A percentile compares a stretch with the other conserved stretches of the same genome.
These are phyloP conservation scores for Colaptes auratus DNA, from an alignment of 2,113 vertebrate genomes.

Conservation along the genomic window DNA sequence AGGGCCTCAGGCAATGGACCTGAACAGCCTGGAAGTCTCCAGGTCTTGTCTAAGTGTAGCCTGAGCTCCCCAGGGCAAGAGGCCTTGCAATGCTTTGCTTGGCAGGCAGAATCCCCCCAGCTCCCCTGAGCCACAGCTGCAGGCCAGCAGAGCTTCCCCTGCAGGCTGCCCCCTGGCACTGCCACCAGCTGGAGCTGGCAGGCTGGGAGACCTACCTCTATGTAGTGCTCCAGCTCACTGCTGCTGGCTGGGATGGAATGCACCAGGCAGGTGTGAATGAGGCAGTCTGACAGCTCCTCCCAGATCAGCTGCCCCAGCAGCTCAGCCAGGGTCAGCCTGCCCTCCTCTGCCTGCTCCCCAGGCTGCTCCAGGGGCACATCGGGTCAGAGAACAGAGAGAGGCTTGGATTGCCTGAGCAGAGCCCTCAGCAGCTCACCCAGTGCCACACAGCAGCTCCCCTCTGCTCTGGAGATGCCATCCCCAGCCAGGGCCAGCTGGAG, in stretches of 20 bases:
- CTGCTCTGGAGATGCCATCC: background rate
- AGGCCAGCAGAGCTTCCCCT: background rate
- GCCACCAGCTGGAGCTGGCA: background rate
- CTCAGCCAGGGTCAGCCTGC: constrained; percentile 65
- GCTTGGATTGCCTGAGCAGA: background rate
- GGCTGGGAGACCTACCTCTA: constrained; percentile 75
- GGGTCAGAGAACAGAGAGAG: background rate
- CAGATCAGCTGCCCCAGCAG: constrained; percentile 89
- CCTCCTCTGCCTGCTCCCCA: constrained; percentile 34
- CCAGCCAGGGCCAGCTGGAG: background rate
- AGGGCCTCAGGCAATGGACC: background rate
- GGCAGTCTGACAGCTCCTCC: constrained; percentile 89
- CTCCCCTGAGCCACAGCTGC: background rate
- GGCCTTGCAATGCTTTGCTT: too few species aligned
- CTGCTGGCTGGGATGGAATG: constrained; percentile 92
- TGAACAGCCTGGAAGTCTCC: background rate
- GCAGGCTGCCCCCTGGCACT: background rate
- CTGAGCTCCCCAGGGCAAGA: background rate
- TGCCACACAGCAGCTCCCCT: background rate
- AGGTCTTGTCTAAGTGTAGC: background rate
- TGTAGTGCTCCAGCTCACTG: constrained; percentile 90
- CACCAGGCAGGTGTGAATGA: constrained; percentile 91
- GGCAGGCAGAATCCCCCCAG: too few species aligned
- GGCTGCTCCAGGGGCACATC: constrained; percentile 78
- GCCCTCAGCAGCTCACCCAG: background rate